Conservation (phyloP, 2,888 invertebrate species). For the Polymixis lichenea region DNA sequence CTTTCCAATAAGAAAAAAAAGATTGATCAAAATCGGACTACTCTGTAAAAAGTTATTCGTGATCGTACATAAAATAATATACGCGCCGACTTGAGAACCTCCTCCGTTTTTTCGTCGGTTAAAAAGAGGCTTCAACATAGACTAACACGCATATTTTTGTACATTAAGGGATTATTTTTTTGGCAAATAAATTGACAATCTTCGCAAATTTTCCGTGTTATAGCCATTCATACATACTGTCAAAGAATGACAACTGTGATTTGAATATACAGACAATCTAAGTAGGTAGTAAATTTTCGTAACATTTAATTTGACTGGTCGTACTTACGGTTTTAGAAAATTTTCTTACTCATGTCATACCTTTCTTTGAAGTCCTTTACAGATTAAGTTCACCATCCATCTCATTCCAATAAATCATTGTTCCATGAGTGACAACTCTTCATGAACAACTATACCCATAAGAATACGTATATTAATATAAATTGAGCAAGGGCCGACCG, state of each 20-base stretch:
- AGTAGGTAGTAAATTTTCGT: not conserved
- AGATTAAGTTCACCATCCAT: not conserved
- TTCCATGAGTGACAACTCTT: conserved; percentile 29
- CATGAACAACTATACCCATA: conserved; percentile 29
- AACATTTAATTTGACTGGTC: not conserved
- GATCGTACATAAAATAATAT: no score
- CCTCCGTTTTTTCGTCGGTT: no score
- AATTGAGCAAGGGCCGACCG: conserved; percentile 75
- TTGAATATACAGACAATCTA: not conserved
- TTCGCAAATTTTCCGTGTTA: not conserved
- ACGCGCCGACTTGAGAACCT: no score
- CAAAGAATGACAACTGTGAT: not conserved
- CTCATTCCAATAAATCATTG: not conserved
- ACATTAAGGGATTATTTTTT: no score
- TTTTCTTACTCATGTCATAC: not conserved
- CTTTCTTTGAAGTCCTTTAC: not conserved
- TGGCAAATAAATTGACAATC: no score
- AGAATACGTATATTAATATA: conserved; percentile 80
- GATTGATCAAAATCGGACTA: no score
- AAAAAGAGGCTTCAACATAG: not conserved
- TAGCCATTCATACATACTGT: not conserved
- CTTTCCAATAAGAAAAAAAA: no score
- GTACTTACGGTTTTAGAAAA: not conserved
- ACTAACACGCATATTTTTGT: not conserved
- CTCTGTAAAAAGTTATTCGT: no score